Percentiles rank a stretch among this genome's conserved stretches.
Conservation (phyloP, 1,140 invertebrate genomes). For the Cryptotermes secundus region DNA sequence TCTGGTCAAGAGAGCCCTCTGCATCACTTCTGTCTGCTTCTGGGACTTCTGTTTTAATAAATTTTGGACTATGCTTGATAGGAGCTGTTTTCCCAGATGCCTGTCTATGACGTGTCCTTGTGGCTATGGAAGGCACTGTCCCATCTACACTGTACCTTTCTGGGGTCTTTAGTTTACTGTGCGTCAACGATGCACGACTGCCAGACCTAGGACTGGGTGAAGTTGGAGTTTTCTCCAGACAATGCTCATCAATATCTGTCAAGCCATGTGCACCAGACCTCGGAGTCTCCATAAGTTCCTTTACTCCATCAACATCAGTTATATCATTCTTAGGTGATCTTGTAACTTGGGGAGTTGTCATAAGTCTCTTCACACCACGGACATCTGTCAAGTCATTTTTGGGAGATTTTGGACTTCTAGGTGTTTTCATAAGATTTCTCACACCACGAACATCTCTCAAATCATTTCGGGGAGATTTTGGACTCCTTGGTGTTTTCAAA, state of each 20-base stretch:
- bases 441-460: constrained; percentile 45
- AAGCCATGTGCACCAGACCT: neutral
- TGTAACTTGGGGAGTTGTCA: constrained; percentile 42
- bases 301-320: constrained; percentile 44
- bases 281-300: constrained; percentile 36
- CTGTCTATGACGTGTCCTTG: no score
- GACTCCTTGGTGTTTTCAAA: constrained; percentile 39
- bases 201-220: neutral
- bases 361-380: constrained; percentile 45
- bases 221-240: neutral
- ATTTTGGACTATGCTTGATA: no score
- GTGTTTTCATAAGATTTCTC: constrained; percentile 45
- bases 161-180: no score
- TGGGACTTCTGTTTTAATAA: no score
- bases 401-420: constrained; percentile 44
- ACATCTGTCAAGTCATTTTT: constrained; percentile 50
- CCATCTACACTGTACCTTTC: neutral
- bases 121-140: no score
- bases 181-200: no score
- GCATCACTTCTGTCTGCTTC: no score
- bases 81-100: no score
- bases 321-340: constrained; percentile 43
- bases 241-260: neutral
- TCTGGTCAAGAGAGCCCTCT: no score
- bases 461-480: constrained; percentile 43